These are phyloP conservation scores for Margarornis squamiger DNA, from an alignment of 2,797 vertebrate genomes.

Conservation along the genomic window DNA sequence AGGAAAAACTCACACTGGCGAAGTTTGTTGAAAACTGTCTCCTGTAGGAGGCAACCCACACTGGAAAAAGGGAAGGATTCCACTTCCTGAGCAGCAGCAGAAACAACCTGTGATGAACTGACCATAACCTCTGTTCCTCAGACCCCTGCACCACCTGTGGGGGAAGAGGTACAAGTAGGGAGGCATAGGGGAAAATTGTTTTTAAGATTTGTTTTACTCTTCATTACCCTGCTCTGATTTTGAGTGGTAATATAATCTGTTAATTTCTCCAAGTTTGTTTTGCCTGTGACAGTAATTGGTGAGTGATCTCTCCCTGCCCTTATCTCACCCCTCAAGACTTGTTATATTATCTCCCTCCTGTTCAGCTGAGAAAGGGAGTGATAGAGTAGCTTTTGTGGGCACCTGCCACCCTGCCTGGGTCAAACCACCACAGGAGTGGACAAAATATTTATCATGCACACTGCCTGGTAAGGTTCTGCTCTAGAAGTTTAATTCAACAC, in stretches of 20 bases:
- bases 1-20: not conserved
- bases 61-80: fast-evolving
- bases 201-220: not conserved
- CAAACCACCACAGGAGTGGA: not conserved
- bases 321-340: not conserved
- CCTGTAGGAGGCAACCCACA: not conserved
- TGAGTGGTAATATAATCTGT: not conserved
- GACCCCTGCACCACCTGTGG: not conserved
- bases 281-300: not conserved
- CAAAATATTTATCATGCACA: not conserved
- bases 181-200: fast-evolving
- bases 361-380: not conserved
- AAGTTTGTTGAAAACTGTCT: not conserved
- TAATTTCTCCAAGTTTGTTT: not conserved
- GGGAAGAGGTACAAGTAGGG: not conserved
- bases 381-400: not conserved
- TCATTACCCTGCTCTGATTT: not conserved
- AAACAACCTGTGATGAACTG: not conserved
- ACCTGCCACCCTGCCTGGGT: not conserved
- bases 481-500: not conserved
- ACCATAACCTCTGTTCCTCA: not conserved
- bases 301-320: not conserved
- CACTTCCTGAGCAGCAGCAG: not conserved
- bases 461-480: not conserved
- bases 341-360: not conserved